Conservation (phyloP, 2,113 vertebrate species). For the Sminthopsis crassicaudata region DNA sequence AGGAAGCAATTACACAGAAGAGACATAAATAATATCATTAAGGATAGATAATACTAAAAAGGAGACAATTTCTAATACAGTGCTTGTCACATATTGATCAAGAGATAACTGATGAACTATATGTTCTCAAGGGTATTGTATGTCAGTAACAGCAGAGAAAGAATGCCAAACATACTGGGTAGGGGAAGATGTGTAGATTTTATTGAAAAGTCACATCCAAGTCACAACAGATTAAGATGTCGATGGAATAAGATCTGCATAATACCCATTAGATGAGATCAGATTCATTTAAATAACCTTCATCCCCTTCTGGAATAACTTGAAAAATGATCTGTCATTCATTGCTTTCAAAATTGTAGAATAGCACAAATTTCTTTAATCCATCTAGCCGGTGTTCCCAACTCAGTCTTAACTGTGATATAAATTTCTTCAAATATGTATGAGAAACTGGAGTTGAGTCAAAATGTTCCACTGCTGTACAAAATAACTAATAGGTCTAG, state of each 20-base stretch:
- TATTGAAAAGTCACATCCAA: background rate
- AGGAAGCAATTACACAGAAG: background rate
- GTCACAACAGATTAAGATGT: background rate
- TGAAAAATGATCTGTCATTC: background rate
- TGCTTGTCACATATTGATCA: background rate
- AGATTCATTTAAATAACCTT: background rate
- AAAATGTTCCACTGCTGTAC: background rate
- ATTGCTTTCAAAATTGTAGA: background rate
- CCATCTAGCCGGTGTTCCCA: background rate
- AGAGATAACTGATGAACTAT: background rate
- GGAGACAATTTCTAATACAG: background rate
- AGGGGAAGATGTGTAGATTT: background rate
- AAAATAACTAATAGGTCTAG: background rate
- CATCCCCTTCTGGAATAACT: background rate
- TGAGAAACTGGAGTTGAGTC: background rate
- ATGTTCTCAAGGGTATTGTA: background rate
- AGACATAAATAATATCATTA: background rate
- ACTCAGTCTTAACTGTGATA: background rate
- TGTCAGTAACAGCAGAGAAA: background rate
- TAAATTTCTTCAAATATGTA: background rate
- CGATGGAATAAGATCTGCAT: background rate
- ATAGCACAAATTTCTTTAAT: background rate
- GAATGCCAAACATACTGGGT: background rate
- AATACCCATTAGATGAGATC: background rate
- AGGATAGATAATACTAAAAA: background rate